A percentile compares a stretch with the other conserved stretches of the same genome.
These are phyloP conservation scores for Drosophila seguyi DNA, from an alignment of 1,140 invertebrate species.

Conservation along the genomic window DNA sequence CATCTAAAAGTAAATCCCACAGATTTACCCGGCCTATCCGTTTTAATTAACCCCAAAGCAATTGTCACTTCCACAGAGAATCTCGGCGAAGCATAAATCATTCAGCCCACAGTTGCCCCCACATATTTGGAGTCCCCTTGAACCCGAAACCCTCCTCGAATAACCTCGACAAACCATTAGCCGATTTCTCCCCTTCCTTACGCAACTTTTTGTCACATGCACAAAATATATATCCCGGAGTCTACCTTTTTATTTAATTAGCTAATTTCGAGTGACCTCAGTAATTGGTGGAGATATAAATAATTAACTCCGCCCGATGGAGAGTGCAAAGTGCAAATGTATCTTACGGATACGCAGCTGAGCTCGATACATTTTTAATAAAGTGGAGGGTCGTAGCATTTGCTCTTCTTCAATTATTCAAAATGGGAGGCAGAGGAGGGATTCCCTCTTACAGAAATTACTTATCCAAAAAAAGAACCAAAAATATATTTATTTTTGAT, in stretches of 20 bases:
- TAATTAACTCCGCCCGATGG: slow-evolving; percentile 59
- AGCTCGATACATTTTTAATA: slow-evolving; percentile 66
- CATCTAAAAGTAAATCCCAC: not conserved
- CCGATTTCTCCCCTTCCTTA: not conserved
- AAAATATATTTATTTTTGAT: slow-evolving; percentile 20
- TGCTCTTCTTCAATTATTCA: slow-evolving; percentile 59
- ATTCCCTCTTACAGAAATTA: slow-evolving; percentile 13
- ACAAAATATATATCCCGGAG: slow-evolving; percentile 17
- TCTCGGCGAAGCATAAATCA: slow-evolving; percentile 56
- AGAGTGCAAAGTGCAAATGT: slow-evolving; percentile 68
- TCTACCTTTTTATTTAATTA: slow-evolving; percentile 76
- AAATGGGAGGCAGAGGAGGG: slow-evolving; percentile 19
- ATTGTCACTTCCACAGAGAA: slow-evolving; percentile 36
- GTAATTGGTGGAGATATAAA: slow-evolving; percentile 70
- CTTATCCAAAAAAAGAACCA: not conserved
- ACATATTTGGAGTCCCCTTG: slow-evolving; percentile 5
- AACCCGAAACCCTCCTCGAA: not conserved
- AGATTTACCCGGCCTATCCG: slow-evolving; percentile 38
- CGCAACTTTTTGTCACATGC: slow-evolving; percentile 63
- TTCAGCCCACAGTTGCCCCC: slow-evolving; percentile 7
- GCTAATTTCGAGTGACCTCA: slow-evolving; percentile 61
- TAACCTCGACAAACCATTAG: not conserved
- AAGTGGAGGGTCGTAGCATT: slow-evolving; percentile 25
- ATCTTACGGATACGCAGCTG: slow-evolving; percentile 58
- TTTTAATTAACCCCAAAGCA: slow-evolving; percentile 65